Conservation (phyloP, 2,113 vertebrate genomes). For the Nyctibius bracteatus region DNA sequence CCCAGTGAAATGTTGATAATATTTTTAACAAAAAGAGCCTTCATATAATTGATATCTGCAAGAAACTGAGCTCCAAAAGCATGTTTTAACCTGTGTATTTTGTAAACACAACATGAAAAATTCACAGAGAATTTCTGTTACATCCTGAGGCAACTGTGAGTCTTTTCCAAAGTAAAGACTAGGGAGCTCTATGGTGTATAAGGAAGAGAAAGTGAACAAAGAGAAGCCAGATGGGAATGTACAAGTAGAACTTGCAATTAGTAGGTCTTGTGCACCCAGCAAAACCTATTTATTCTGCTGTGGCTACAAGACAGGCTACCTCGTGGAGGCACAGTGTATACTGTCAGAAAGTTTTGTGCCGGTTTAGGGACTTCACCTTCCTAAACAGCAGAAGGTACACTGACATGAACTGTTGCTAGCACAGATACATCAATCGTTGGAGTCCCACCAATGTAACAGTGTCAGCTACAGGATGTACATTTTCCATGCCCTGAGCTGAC, state of each 20-base stretch:
- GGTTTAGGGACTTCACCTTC: not conserved
- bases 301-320: not conserved
- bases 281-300: not conserved
- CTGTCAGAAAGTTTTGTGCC: not conserved
- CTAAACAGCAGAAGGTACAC: not conserved
- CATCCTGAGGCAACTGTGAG: constrained; percentile 33
- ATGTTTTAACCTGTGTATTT: constrained; percentile 65
- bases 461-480: not conserved
- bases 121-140: constrained; percentile 62
- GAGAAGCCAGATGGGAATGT: constrained; percentile 18
- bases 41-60: constrained; percentile 17
- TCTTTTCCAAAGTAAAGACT: constrained; percentile 29
- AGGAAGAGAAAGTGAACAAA: constrained; percentile 54
- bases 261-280: not conserved
- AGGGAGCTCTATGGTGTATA: not conserved
- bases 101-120: constrained; percentile 67
- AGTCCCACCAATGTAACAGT: not conserved
- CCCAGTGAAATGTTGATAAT: not conserved
- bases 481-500: constrained; percentile 45
- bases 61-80: constrained; percentile 31
- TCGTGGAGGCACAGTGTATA: not conserved
- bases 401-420: not conserved
- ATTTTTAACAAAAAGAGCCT: constrained; percentile 45
- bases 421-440: not conserved
- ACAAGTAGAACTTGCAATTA: not conserved